These are phyloP conservation scores for Drymodes brunneopygia DNA, from an alignment of 2,113 vertebrate genomes.

Conservation along the genomic window DNA sequence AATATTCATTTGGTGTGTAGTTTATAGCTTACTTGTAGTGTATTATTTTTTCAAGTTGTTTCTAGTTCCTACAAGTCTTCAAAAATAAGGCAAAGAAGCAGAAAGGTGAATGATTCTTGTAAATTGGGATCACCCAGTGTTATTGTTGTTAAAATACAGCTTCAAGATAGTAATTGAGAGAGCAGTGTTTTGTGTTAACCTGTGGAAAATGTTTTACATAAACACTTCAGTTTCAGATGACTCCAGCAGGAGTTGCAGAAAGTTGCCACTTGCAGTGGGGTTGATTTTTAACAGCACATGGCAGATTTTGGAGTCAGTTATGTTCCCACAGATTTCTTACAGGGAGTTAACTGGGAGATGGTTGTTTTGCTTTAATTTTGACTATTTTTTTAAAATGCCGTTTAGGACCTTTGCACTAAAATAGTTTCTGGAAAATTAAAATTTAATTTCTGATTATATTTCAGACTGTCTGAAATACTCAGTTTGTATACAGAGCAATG, in stretches of 20 bases:
- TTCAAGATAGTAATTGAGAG: background rate
- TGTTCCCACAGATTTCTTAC: background rate
- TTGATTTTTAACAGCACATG: background rate
- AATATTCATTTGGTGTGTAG: background rate
- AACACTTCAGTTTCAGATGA: background rate
- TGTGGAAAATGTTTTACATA: background rate
- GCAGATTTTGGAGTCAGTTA: background rate
- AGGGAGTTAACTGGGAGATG: background rate
- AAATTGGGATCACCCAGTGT: background rate
- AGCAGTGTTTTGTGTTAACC: background rate
- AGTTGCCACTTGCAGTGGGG: background rate
- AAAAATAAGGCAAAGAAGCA: background rate
- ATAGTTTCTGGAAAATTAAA: background rate
- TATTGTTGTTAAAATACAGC: background rate
- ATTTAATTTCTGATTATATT: background rate
- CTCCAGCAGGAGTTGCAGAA: background rate
- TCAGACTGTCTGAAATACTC: background rate
- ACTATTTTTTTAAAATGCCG: fast-evolving
- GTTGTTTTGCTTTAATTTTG: background rate
- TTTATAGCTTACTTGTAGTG: background rate
- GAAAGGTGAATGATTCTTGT: background rate
- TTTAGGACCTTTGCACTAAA: background rate
- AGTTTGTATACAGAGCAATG: background rate
- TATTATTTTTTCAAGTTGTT: background rate
- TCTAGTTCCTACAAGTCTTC: background rate